phyloP scores from a whole-genome alignment of 1,140 invertebrate genomes.

The Araneus ventricosus region DNA sequence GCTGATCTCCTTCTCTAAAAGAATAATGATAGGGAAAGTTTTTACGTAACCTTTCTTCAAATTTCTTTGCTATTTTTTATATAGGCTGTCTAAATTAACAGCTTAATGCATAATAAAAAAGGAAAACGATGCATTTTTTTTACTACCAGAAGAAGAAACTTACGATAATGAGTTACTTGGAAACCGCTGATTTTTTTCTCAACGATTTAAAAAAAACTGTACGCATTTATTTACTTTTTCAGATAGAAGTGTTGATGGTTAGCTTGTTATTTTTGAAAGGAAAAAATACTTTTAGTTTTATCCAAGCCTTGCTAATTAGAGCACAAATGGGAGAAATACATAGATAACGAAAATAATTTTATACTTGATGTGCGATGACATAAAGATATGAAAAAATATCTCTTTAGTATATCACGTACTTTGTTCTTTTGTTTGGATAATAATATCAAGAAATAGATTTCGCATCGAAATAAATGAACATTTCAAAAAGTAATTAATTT shows the following conservation, averaged over 20 bases:
- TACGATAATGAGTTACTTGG: conserved; percentile 20
- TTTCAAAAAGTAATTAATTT: not conserved
- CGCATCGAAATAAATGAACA: not conserved
- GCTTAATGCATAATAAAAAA: conserved; percentile 9
- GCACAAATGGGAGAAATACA: not conserved
- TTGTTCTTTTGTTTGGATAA: not conserved
- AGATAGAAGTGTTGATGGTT: not conserved
- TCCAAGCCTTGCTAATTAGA: not conserved
- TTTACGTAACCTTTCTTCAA: not conserved
- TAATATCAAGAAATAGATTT: not conserved
- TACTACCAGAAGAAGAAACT: not conserved
- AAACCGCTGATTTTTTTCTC: not conserved
- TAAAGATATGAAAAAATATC: not conserved
- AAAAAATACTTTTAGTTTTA: not conserved
- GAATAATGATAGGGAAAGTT: not conserved
- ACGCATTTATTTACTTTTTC: conserved; percentile 8
- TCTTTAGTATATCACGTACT: not conserved
- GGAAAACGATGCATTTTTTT: not conserved
- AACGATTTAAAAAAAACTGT: not conserved
- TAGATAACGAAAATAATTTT: not conserved
- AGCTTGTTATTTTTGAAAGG: not conserved
- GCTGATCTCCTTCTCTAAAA: not conserved
- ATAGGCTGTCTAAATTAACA: conserved; percentile 14
- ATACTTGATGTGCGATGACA: not conserved
- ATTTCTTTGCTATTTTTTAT: not conserved